Evolutionary conservation across 2,113 vertebrate species (phyloP), one percentile per base, ranked within the genome.

Genomic region (Amphiprion ocellaris): DNA sequence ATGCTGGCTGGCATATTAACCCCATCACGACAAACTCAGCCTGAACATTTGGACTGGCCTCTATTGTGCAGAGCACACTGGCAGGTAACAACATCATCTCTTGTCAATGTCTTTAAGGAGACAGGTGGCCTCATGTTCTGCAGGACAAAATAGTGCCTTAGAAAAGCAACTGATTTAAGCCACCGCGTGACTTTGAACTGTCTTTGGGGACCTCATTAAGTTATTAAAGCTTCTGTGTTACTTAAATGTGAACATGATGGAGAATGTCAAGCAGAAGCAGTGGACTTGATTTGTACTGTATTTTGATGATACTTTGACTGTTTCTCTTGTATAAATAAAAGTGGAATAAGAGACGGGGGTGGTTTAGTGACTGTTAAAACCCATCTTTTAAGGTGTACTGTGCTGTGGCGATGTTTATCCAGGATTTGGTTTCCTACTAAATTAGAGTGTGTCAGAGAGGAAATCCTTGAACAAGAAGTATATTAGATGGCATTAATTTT

Each of bases 1-100:
- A 91, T 88, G 87, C 90, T 89, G 86, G 85, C 86, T 65, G 72
- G 56, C 15, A 4, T 15, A 24, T 50, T 79, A 66, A 67, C 77
- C 53, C 54, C 39, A 53, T 66, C 21, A 63, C 64, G 60, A 41
- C 10, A 69, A 74, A 72, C n/a, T 54, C 30, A 28, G 39, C 30
- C 50, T 67, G 16, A 50, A 64, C 5, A 46, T 73, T 73, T 82
- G 80, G 37, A 69, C 81, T 66, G 86, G 66, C 68, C 78, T 62
- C 62, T 71, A 61, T 68, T 60, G 81, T 89, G 81, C 79, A 84
- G 77, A 74, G 71, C 83, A 84, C 81, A 86, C 85, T 80, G 64
- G 55, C 73, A 82, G 84, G 80, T 41, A 79, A 74, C 26, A 76
- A 76, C 54, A 66, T 37, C 47, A 23, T 47, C 15, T 76, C 17